Percentiles rank a stretch among this genome's conserved stretches.
Conservation (phyloP, 2,113 vertebrate species). For the Elaphurus davidianus region DNA sequence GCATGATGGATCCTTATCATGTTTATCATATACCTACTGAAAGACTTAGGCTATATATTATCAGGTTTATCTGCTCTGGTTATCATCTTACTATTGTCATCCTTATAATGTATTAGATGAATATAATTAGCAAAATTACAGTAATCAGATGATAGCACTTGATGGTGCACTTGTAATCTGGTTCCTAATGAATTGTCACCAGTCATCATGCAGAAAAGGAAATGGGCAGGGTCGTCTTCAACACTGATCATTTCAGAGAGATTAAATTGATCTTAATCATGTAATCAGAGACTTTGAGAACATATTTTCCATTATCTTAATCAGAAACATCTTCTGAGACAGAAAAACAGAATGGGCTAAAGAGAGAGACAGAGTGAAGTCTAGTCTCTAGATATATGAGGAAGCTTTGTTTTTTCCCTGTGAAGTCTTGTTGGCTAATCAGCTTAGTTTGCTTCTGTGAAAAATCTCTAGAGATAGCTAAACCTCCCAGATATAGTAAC, state of each 20-base stretch:
- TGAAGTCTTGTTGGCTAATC: not conserved
- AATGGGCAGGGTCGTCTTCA: not conserved
- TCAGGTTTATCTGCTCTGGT: not conserved
- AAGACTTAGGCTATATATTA: not conserved
- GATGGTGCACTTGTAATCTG: not conserved
- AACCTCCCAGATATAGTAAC: not conserved
- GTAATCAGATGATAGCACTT: constrained; percentile 2
- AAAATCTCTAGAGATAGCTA: not conserved
- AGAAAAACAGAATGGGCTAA: not conserved
- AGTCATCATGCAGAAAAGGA: not conserved
- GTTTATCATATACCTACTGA: not conserved
- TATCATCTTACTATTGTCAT: not conserved
- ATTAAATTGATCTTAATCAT: constrained; percentile 31
- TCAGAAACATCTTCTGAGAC: constrained; percentile 7
- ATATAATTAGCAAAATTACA: not conserved
- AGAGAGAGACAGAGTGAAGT: not conserved
- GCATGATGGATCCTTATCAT: not conserved
- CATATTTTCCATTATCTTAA: not conserved
- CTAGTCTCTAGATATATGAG: not conserved
- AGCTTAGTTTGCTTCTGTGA: not conserved
- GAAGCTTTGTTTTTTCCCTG: not conserved
- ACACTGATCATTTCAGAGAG: not conserved
- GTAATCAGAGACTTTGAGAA: constrained; percentile 3
- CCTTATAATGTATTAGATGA: constrained; percentile 29
- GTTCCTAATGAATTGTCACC: constrained; percentile 6